These are phyloP conservation scores for Dendrocincla tyrannina DNA, from an alignment of 2,797 vertebrate genomes.

Conservation along the genomic window DNA sequence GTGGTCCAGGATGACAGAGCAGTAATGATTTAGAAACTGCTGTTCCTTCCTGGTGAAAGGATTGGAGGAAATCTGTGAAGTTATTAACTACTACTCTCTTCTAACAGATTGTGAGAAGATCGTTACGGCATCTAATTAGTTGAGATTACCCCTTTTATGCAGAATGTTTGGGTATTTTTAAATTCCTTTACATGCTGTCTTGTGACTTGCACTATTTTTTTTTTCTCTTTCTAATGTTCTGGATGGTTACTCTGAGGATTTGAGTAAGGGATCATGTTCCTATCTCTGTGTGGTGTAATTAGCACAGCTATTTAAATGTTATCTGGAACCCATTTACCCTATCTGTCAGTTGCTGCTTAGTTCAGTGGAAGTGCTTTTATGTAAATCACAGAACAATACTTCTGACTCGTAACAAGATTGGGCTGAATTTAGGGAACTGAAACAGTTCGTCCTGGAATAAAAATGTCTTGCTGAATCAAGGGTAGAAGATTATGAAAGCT, in stretches of 20 bases:
- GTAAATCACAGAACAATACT: slow-evolving; percentile 34
- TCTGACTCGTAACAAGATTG: slow-evolving; percentile 15
- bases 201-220: neutral
- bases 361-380: slow-evolving; percentile 52
- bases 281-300: slow-evolving; percentile 47
- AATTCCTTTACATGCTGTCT: neutral
- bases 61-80: slow-evolving; percentile 68
- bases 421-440: slow-evolving; percentile 34
- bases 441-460: slow-evolving; percentile 30
- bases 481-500: slow-evolving; percentile 20
- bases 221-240: neutral
- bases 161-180: neutral
- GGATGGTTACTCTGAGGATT: slow-evolving; percentile 26
- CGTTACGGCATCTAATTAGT: slow-evolving; percentile 58
- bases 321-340: slow-evolving; percentile 27
- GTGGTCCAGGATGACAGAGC: slow-evolving; percentile 72
- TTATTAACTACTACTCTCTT: slow-evolving; percentile 66
- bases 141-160: slow-evolving; percentile 33
- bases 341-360: slow-evolving; percentile 47
- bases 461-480: slow-evolving; percentile 44
- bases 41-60: slow-evolving; percentile 66
- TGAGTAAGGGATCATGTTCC: slow-evolving; percentile 23
- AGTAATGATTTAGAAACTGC: slow-evolving; percentile 72
- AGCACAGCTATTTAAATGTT: slow-evolving; percentile 48
- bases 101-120: slow-evolving; percentile 49